These are phyloP conservation scores for Dicentrarchus labrax DNA, from an alignment of 2,113 vertebrate species.

Conservation along the genomic window DNA sequence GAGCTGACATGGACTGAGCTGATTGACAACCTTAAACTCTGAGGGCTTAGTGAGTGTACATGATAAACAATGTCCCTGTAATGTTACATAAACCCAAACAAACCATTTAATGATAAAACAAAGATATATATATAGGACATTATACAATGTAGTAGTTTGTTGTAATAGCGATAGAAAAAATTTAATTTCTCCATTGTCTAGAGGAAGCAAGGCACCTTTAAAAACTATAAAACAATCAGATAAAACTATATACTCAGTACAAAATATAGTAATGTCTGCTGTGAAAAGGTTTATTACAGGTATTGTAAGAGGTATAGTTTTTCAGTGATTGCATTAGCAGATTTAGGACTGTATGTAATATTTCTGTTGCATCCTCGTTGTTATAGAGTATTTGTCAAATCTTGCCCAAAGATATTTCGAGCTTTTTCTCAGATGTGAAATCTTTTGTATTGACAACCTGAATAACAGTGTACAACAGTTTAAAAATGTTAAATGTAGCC, in stretches of 20 bases:
- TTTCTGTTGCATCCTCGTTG: background rate
- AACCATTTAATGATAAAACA: too few species aligned
- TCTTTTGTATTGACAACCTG: too few species aligned
- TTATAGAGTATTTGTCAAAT: background rate
- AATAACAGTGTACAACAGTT: too few species aligned
- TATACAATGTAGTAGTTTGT: too few species aligned
- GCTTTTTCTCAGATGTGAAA: background rate
- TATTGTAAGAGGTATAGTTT: background rate
- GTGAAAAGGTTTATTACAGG: background rate
- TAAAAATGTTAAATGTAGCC: background rate
- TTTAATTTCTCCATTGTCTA: too few species aligned
- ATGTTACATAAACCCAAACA: background rate
- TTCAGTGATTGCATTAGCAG: background rate
- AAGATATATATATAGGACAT: too few species aligned
- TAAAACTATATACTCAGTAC: too few species aligned
- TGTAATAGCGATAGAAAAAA: too few species aligned
- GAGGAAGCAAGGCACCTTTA: too few species aligned
- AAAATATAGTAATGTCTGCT: background rate
- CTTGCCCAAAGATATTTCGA: background rate
- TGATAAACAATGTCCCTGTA: background rate
- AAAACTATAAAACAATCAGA: too few species aligned
- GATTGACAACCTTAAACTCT: background rate
- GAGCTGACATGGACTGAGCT: background rate
- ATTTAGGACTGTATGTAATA: too few species aligned
- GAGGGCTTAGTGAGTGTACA: background rate